Evolutionary conservation across 1,140 invertebrate species (phyloP).

Genomic region (Dendroctonus valens): DNA sequence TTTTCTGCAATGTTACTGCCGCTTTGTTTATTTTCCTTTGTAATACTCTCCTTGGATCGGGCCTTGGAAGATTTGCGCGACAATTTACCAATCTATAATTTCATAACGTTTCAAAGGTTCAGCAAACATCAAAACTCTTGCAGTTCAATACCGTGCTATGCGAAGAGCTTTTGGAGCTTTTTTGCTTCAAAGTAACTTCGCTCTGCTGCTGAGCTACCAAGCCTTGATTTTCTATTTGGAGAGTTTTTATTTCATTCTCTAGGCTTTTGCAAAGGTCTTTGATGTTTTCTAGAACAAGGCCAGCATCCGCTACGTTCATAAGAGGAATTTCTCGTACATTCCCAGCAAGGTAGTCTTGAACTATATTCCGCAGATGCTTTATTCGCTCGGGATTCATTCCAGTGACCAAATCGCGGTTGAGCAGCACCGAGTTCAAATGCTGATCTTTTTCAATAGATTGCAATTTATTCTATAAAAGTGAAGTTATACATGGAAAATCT

Average conservation of each 20-base stretch:
- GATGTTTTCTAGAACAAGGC: constrained; percentile 35
- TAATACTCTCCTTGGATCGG: constrained; percentile 25
- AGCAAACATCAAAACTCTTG: constrained; percentile 8
- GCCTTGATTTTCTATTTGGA: constrained; percentile 22
- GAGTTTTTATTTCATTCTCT: constrained; percentile 26
- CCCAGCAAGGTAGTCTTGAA: constrained; percentile 37
- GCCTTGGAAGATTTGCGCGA: constrained; percentile 18
- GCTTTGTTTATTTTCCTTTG: constrained; percentile 6
- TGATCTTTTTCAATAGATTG: constrained; percentile 32
- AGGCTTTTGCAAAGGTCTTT: constrained; percentile 34
- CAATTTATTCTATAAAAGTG: constrained; percentile 32
- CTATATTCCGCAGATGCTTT: constrained; percentile 34
- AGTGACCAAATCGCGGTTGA: constrained; percentile 36
- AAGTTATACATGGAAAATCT: background rate
- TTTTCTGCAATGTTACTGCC: constrained; percentile 12
- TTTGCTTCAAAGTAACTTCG: constrained; percentile 17
- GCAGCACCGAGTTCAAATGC: constrained; percentile 38
- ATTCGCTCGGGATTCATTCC: constrained; percentile 35
- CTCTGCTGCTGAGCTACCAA: constrained; percentile 13
- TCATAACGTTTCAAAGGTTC: background rate
- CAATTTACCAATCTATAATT: constrained; percentile 14
- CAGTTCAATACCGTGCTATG: constrained; percentile 6
- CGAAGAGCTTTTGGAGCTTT: constrained; percentile 5
- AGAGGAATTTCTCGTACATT: constrained; percentile 37
- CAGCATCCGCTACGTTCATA: constrained; percentile 38